Evolutionary conservation across 2,888 invertebrate genomes (phyloP).

Genomic region (Nesidiocoris tenuis): DNA sequence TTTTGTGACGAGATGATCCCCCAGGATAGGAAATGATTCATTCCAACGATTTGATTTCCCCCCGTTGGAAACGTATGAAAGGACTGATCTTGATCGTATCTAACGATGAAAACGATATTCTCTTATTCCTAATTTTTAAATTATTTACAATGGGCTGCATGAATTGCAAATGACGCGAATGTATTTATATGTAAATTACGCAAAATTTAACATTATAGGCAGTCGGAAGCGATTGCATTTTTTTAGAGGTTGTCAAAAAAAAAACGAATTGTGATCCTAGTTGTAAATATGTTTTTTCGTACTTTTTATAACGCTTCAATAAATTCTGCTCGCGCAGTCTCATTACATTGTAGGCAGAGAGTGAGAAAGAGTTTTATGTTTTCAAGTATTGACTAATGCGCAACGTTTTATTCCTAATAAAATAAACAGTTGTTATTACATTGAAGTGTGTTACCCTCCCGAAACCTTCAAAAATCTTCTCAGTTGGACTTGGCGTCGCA

Average conservation of each 20-base stretch:
- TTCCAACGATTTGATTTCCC: background rate
- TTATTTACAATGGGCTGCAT: background rate
- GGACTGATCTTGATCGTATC: background rate
- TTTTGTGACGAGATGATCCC: background rate
- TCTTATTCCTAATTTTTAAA: background rate
- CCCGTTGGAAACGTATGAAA: background rate
- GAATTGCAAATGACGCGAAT: background rate
- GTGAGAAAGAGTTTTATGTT: background rate
- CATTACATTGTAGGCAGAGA: background rate
- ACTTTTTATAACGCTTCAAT: background rate
- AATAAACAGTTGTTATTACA: background rate
- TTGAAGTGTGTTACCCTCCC: no score
- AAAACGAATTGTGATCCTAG: conserved; percentile 32
- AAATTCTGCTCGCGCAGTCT: background rate
- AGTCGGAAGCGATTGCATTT: background rate
- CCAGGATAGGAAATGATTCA: background rate
- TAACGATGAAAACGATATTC: background rate
- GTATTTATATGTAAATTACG: conserved; percentile 23
- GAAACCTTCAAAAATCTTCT: no score
- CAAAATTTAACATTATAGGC: background rate
- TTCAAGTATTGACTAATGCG: background rate
- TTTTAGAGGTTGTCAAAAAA: conserved; percentile 5
- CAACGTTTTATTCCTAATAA: background rate
- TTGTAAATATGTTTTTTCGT: conserved; percentile 15
- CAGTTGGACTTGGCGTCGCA: no score